phyloP scores from a whole-genome alignment of 2,113 vertebrate species.

The Coracopsis vasa region DNA sequence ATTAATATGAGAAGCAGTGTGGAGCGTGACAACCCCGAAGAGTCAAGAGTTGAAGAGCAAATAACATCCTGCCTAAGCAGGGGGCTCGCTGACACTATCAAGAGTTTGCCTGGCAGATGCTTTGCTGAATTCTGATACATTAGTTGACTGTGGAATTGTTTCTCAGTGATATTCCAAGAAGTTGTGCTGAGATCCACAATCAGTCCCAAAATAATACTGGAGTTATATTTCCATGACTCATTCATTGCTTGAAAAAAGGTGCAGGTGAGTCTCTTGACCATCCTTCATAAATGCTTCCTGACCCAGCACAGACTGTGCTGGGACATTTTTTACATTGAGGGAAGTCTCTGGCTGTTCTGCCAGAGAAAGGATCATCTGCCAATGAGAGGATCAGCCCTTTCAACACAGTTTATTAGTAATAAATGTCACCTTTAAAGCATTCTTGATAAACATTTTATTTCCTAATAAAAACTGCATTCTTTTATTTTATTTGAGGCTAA shows the following conservation, averaged over 20 bases:
- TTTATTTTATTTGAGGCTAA: slow-evolving; percentile 35
- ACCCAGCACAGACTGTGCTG: neutral
- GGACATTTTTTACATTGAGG: neutral
- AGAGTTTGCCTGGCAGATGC: neutral
- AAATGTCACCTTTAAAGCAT: slow-evolving; percentile 53
- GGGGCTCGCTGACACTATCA: neutral
- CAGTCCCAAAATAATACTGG: slow-evolving; percentile 4
- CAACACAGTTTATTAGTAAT: slow-evolving; percentile 26
- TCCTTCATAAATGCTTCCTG: neutral
- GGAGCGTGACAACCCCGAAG: neutral
- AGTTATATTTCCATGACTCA: slow-evolving; percentile 18
- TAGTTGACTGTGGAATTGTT: neutral
- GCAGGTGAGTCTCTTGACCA: neutral
- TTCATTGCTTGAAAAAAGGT: neutral
- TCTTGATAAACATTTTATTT: slow-evolving; percentile 59
- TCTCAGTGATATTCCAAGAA: neutral
- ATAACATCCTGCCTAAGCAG: neutral
- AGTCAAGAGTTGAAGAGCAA: neutral
- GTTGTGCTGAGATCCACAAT: neutral
- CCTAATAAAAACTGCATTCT: slow-evolving; percentile 37
- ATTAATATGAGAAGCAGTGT: neutral
- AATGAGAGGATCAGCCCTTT: slow-evolving; percentile 10
- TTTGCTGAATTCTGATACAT: neutral
- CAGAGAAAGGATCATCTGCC: slow-evolving; percentile 7
- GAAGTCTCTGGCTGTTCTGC: neutral